A percentile compares a stretch with the other conserved stretches of the same genome.
Evolutionary conservation across 2,888 invertebrate species (phyloP).

Genomic region (Saturnia pavonia): DNA sequence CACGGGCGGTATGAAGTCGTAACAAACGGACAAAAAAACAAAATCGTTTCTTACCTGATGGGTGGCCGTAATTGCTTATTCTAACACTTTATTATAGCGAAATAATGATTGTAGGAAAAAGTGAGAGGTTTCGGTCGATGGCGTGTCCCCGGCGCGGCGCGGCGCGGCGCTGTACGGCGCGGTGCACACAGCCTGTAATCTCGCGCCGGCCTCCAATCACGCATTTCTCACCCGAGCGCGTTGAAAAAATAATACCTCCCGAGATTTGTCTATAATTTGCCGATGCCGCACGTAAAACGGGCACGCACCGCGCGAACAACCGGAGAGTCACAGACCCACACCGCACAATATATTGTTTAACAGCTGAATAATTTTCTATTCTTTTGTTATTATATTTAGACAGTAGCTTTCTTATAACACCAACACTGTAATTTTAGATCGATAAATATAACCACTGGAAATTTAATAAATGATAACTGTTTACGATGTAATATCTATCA

Average conservation of each 20-base stretch:
- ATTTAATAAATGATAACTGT: slow-evolving; percentile 21
- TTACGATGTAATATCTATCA: slow-evolving; percentile 19
- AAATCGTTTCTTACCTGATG: slow-evolving; percentile 38
- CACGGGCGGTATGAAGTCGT: background rate
- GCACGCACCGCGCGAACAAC: slow-evolving; percentile 35
- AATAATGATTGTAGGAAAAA: slow-evolving; percentile 74
- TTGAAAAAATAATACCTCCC: slow-evolving; percentile 80
- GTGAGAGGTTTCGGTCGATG: slow-evolving; percentile 70
- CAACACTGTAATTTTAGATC: slow-evolving; percentile 52
- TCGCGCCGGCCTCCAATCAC: slow-evolving; percentile 77
- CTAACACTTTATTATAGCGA: slow-evolving; percentile 77
- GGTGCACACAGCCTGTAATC: slow-evolving; percentile 67
- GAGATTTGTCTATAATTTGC: slow-evolving; percentile 80
- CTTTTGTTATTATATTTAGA: slow-evolving; percentile 62
- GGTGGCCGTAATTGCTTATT: slow-evolving; percentile 73
- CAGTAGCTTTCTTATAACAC: slow-evolving; percentile 62
- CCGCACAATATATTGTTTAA: slow-evolving; percentile 39
- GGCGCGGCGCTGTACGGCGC: slow-evolving; percentile 50
- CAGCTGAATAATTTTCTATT: slow-evolving; percentile 56
- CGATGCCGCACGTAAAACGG: slow-evolving; percentile 56
- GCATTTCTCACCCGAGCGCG: slow-evolving; percentile 80
- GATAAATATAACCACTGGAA: slow-evolving; percentile 30
- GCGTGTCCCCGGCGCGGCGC: slow-evolving; percentile 64
- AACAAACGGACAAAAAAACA: slow-evolving; percentile 25
- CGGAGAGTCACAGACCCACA: slow-evolving; percentile 24